Evolutionary conservation across 2,888 invertebrate species (phyloP).

Genomic region (Julus scandinavius): DNA sequence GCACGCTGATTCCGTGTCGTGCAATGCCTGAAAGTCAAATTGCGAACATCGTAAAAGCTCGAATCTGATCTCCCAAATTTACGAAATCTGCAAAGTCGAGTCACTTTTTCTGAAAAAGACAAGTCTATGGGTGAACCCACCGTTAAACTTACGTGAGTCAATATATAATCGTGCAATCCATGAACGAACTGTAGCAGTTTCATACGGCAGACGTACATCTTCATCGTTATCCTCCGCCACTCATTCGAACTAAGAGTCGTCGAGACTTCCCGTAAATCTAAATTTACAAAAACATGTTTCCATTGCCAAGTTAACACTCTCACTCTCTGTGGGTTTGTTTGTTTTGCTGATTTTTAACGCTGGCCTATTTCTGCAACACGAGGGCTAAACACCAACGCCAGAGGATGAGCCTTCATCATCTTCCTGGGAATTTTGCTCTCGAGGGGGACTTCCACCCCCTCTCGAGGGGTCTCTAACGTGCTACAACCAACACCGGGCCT

Average conservation of each 20-base stretch:
- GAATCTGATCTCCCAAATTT: too few relatives aligned
- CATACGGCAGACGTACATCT: slow-evolving; percentile 70
- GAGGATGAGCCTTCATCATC: too few relatives aligned
- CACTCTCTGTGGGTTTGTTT: too few relatives aligned
- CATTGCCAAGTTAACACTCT: too few relatives aligned
- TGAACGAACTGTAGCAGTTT: slow-evolving; percentile 71
- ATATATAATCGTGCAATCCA: slow-evolving; percentile 67
- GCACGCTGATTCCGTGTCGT: neutral
- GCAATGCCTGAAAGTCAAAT: slow-evolving; percentile 33
- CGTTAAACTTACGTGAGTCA: neutral
- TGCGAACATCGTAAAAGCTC: too few relatives aligned
- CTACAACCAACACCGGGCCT: too few relatives aligned
- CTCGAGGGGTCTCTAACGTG: too few relatives aligned
- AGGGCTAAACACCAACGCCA: too few relatives aligned
- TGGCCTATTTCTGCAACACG: too few relatives aligned
- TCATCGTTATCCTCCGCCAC: slow-evolving; percentile 62
- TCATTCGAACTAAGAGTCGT: neutral
- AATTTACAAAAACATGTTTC: slow-evolving; percentile 58
- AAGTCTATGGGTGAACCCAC: neutral
- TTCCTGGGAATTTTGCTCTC: too few relatives aligned
- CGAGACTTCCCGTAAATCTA: neutral
- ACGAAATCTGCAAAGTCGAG: neutral
- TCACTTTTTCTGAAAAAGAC: neutral
- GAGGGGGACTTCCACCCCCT: too few relatives aligned
- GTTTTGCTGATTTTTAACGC: too few relatives aligned